Base-by-base conservation (phyloP, 2,888 invertebrate genomes). In the Neocrepidodera transversa region DNA sequence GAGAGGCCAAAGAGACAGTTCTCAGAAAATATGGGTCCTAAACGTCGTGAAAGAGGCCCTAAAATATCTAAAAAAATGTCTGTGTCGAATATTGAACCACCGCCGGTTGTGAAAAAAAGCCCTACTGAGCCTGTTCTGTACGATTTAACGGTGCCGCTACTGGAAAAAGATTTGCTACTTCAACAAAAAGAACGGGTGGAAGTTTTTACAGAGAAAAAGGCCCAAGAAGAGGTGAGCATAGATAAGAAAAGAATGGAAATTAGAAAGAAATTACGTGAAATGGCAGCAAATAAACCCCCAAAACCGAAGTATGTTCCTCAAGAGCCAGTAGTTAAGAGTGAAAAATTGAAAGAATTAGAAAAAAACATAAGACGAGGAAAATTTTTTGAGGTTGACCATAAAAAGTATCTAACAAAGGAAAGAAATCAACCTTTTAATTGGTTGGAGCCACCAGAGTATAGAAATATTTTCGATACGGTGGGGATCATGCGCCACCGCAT, bases 401-500 rank as follows among this genome's bases (percentile, higher is more conserved):
- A 78, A 53, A 77, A 78, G 64, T 79, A 70, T 59, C 62, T 79
- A 49, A 70, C 58, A 30, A 75, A 75, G 55, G 70, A 73, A 11
- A 60, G 66, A 20, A 45, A 53, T 62, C 54, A 59, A 56, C 60
- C 62, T 23, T 67, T 71, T 60, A 70, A 75, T 70, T 78, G 78
- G 78, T 35, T 69, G 55, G 76, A 78, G 55, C 67, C 72, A 4
- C 73, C 72, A 67, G 74, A 75, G 57, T 78, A 75, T 65, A 69
- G 78, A 67, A 73, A 73, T 67, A 75, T 76, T 54, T 78, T 79
- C 62, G 75, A 76, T 60, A 68, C 79, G 74, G 79, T 79, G 75
- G 79, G 79, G 74, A 76, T 78, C 45, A 74, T 70, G 67, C 75
- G 78, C 56, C 78, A 78, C 71, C 77, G 74, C 65, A 63, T 78